These are phyloP conservation scores for Tribolium madens DNA, from an alignment of 1,140 invertebrate species.

Conservation along the genomic window DNA sequence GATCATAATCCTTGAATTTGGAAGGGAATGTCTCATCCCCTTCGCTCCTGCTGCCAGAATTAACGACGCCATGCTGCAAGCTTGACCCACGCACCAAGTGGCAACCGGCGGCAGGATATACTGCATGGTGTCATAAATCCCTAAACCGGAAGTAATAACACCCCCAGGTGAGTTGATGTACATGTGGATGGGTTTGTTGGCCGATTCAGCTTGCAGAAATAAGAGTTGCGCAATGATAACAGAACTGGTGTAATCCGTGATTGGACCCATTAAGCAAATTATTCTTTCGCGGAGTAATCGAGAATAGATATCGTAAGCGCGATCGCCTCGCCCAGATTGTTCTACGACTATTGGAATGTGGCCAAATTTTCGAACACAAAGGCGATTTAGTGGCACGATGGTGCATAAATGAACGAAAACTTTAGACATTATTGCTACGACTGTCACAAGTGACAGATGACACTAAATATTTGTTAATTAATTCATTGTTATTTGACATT, in stretches of 20 bases:
- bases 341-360: conserved; percentile 84
- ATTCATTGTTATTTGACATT: background rate
- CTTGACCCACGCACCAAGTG: conserved; percentile 94
- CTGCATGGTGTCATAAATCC: conserved; percentile 87
- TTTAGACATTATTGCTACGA: background rate
- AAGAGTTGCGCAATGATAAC: conserved; percentile 84
- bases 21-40: conserved; percentile 80
- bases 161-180: conserved; percentile 79
- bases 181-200: conserved; percentile 81
- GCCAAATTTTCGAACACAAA: conserved; percentile 43
- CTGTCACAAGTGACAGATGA: background rate
- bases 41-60: conserved; percentile 85
- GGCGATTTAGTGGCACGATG: background rate
- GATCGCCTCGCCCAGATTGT: conserved; percentile 82
- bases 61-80: conserved; percentile 96
- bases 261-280: conserved; percentile 84
- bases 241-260: conserved; percentile 81
- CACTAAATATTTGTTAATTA: background rate
- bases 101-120: conserved; percentile 78
- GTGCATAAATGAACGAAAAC: background rate
- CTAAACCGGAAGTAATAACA: conserved; percentile 79
- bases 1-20: conserved; percentile 98
- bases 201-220: conserved; percentile 83
- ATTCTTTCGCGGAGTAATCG: conserved; percentile 85
- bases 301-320: conserved; percentile 88